Evolutionary conservation across 2,797 vertebrate species (phyloP), one percentile per base, ranked within the genome.

Genomic region (Phalloptychus januarius): DNA sequence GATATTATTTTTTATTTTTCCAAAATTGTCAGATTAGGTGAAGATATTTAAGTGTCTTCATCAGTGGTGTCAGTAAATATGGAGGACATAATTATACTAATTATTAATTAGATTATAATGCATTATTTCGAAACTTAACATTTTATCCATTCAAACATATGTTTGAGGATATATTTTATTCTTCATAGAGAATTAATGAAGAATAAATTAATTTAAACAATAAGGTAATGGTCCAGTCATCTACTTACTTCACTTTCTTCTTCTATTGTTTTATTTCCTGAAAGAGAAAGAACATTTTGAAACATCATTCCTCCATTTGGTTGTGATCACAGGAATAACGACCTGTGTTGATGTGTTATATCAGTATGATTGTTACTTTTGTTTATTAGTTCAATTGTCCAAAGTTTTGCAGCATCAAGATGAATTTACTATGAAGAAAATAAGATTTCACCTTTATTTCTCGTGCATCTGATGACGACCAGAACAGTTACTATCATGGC

Each of bases 221-320:
- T 1, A 25, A 12, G 3, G 52, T 25, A n/a, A 0, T 54, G 8
- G 12, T 54, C n/a, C 10, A 54, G 25, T n/a, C 3, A n/a, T 56
- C 3, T 25, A 56, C 54, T 58, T 1, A 58, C 28, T 31, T 58
- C 4, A 15, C 5, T 58, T 58, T 36, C 38, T 72, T 76, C 31
- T n/a, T 4, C 61, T 12, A 28, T 45, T 1, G 44, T 54, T 58
- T 58, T 52, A 20, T 72, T 79, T 67, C 42, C 75, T 85, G 71
- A 4, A 50, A n/a, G 25, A 70, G 15, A 1, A 13, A 70, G 25
- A 58, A 28, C 10, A 70, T 44, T 70, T 70, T 31, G 5, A 0
- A 58, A 58, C 12, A 2, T 58, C 0, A 31, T 58, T 56, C 3
- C 4, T 56, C 23, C 2, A 12, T 13, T 56, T 28, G 31, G 4